Evolutionary conservation across 2,113 vertebrate genomes (phyloP), one percentile per base, ranked within the genome.

Genomic region (Corythoichthys intestinalis): DNA sequence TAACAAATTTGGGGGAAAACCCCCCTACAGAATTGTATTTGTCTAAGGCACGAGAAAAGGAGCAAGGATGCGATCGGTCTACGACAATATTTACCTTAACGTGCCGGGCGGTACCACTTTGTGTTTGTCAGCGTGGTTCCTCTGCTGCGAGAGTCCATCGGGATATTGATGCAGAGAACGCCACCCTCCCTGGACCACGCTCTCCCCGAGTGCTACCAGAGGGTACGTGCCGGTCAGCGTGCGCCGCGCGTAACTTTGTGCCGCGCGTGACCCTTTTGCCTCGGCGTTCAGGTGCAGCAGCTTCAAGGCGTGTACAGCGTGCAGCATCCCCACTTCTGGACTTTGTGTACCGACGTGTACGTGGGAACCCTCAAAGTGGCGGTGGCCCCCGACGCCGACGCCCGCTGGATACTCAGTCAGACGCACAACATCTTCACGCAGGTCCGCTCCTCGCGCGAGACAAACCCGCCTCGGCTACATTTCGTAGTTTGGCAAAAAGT

Each of bases 311-410:
- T 99, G 20, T 99, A 98, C 83, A 96, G 92, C 86, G 87, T 99
- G 61, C 95, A 97, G 56, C 96, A 99, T n/a, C 95, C 96, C 7
- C 97, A 98, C 64, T 98, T 99, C 88, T 99, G 97, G 97, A 99
- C 97, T 1, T 91, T 99, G 48, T 99, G 97, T 81, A 95, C 95
- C 0, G 97, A 98, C 47, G 94, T 99, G 74, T 96, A 97, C 68
- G 92, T 99, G 46, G 97, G 97, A 10, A 98, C 96, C 1, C 77
- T 99, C 63, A 98, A 98, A 87, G 91, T 99, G 80, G 81, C 97
- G 6, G 92, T 99, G 1, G 95, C 96, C 6, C 96, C 97, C 10
- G 96, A 99, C 62, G 95, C 97, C 17, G 97, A 99, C 79, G 86
- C 94, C 28, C 93, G 94, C 78, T 99, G 97, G 97, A 94, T 99